Percentiles rank a stretch among this genome's conserved stretches.
phyloP scores from a whole-genome alignment of 2,888 invertebrate species.

The Eristalis arbustorum region DNA sequence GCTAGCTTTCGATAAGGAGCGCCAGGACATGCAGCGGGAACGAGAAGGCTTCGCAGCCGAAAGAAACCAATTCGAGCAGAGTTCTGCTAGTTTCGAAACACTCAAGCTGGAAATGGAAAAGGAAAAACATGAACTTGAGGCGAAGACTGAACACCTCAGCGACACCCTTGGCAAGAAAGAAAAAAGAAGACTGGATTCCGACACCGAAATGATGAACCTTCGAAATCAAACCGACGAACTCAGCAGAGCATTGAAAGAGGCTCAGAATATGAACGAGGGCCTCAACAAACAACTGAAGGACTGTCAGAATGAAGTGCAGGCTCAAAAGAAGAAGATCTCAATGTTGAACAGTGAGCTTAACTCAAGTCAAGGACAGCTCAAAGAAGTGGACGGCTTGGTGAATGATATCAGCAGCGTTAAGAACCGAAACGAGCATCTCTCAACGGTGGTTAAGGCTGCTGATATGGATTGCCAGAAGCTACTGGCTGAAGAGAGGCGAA shows the following conservation, averaged over 20 bases:
- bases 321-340: slow-evolving; percentile 7
- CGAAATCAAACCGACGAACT: neutral
- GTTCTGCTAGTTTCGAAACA: neutral
- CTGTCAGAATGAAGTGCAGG: neutral
- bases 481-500: neutral
- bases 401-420: slow-evolving; percentile 75
- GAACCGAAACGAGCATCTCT: slow-evolving; percentile 38
- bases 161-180: neutral
- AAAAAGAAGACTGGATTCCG: neutral
- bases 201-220: neutral
- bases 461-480: slow-evolving; percentile 19
- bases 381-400: slow-evolving; percentile 69
- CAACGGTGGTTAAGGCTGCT: slow-evolving; percentile 47
- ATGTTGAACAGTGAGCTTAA: slow-evolving; percentile 6
- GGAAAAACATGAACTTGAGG: neutral
- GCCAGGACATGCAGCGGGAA: neutral
- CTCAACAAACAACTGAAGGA: neutral
- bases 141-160: neutral
- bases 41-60: neutral
- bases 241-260: neutral
- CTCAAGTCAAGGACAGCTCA: slow-evolving; percentile 9
- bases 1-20: neutral
- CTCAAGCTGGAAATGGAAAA: neutral
- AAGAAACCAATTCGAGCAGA: neutral
- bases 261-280: neutral